Evolutionary conservation across 2,888 invertebrate genomes (phyloP).

Genomic region (Ophion slaviceki): DNA sequence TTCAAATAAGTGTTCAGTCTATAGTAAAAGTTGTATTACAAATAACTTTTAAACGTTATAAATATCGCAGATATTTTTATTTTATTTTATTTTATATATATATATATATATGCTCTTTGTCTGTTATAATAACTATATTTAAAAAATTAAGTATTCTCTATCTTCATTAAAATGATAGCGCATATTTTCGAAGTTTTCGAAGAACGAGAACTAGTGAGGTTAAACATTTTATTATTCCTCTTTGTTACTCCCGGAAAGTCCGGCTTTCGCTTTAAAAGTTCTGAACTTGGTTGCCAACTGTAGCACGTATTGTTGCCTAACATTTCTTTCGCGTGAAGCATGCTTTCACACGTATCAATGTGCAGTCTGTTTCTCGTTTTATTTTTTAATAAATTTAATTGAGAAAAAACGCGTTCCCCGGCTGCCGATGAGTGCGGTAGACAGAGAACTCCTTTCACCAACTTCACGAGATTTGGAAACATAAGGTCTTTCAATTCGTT

Average conservation of each 20-base stretch:
- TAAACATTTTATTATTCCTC: not conserved
- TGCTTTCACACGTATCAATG: slow-evolving; percentile 39
- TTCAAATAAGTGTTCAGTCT: too few species aligned
- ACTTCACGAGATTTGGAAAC: slow-evolving; percentile 41
- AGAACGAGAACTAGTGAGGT: not conserved
- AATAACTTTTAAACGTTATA: too few species aligned
- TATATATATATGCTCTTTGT: too few species aligned
- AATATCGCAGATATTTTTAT: too few species aligned
- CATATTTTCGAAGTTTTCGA: not conserved
- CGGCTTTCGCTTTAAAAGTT: too few species aligned
- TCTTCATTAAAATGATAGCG: not conserved
- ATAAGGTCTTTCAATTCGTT: slow-evolving; percentile 32
- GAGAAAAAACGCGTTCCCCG: slow-evolving; percentile 36
- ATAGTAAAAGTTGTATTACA: too few species aligned
- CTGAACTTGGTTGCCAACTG: slow-evolving; percentile 17
- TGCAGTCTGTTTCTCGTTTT: slow-evolving; percentile 48
- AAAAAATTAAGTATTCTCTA: not conserved
- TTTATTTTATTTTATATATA: too few species aligned
- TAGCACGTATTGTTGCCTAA: slow-evolving; percentile 28
- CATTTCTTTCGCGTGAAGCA: slow-evolving; percentile 41
- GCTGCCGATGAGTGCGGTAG: slow-evolving; percentile 47
- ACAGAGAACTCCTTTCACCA: slow-evolving; percentile 44
- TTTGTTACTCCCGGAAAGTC: not conserved
- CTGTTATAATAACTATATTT: too few species aligned
- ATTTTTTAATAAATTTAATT: slow-evolving; percentile 31